Evolutionary conservation across 2,113 vertebrate species (phyloP).

Genomic region (Guaruba guarouba): DNA sequence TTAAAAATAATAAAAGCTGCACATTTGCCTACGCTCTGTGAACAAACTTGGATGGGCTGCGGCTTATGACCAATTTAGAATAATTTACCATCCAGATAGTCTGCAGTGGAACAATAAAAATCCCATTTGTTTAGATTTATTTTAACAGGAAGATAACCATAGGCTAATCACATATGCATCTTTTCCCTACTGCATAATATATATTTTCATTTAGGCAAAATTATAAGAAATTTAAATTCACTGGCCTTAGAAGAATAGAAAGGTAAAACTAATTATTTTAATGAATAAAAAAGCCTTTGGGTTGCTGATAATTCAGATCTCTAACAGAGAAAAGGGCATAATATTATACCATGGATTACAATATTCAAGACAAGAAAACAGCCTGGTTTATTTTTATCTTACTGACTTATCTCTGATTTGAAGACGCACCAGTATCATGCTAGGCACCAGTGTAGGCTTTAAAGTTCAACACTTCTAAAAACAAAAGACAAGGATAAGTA

Average conservation of each 20-base stretch:
- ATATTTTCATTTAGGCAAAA: constrained; percentile 53
- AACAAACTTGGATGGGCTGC: neutral
- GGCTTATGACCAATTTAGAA: constrained; percentile 45
- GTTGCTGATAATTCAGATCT: neutral
- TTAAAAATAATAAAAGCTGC: constrained; percentile 34
- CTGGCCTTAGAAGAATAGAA: constrained; percentile 5
- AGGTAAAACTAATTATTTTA: constrained; percentile 53
- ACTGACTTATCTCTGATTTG: neutral
- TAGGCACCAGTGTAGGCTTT: neutral
- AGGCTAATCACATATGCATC: constrained; percentile 34
- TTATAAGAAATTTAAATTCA: constrained; percentile 43
- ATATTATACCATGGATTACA: neutral
- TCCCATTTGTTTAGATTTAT: constrained; percentile 53
- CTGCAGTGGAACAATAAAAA: constrained; percentile 48
- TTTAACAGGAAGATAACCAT: constrained; percentile 48
- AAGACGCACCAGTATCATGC: neutral
- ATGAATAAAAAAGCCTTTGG: constrained; percentile 30
- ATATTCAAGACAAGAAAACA: neutral
- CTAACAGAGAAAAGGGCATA: neutral
- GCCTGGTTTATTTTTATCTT: neutral
- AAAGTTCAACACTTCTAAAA: neutral
- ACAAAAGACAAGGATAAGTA: neutral
- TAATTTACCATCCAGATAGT: constrained; percentile 38
- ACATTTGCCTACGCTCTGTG: neutral
- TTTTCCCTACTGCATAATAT: constrained; percentile 29